Conservation (phyloP, 1,140 invertebrate species). For the Drosophila grimshawi region DNA sequence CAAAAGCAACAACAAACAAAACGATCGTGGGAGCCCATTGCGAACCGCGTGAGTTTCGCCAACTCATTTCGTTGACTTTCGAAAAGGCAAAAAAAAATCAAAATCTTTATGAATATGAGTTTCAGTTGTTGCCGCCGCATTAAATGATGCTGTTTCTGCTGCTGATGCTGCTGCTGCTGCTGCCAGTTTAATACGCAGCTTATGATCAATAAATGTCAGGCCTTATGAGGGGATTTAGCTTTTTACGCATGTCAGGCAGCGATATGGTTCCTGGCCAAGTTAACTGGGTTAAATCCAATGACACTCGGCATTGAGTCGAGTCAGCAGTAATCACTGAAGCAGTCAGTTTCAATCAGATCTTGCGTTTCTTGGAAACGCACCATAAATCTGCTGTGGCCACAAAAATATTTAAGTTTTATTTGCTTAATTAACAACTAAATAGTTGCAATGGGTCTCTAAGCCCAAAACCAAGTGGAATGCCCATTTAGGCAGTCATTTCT, state of each 20-base stretch:
- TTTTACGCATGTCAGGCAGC: constrained; percentile 20
- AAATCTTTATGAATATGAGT: constrained; percentile 63
- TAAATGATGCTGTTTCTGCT: neutral
- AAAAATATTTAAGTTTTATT: constrained; percentile 70
- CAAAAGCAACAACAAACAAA: constrained; percentile 23
- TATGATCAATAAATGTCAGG: constrained; percentile 81
- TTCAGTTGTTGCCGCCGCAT: constrained; percentile 18
- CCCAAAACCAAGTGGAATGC: constrained; percentile 20
- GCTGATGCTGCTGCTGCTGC: constrained; percentile 24
- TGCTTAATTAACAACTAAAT: constrained; percentile 81
- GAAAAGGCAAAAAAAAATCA: constrained; percentile 19
- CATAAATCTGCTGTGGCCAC: constrained; percentile 43
- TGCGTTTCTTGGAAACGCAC: constrained; percentile 56
- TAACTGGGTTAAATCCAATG: constrained; percentile 67
- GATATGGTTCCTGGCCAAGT: constrained; percentile 22
- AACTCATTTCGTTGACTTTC: constrained; percentile 53
- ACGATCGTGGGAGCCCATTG: constrained; percentile 64
- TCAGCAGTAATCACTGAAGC: constrained; percentile 5
- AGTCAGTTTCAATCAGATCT: constrained; percentile 11
- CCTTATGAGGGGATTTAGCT: constrained; percentile 49
- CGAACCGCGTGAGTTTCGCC: constrained; percentile 47
- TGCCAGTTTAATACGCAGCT: constrained; percentile 79
- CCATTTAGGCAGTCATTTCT: constrained; percentile 58
- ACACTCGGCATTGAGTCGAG: neutral
- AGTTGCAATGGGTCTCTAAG: constrained; percentile 45